phyloP scores from a whole-genome alignment of 1,140 invertebrate genomes.

The Drosophila funebris region DNA sequence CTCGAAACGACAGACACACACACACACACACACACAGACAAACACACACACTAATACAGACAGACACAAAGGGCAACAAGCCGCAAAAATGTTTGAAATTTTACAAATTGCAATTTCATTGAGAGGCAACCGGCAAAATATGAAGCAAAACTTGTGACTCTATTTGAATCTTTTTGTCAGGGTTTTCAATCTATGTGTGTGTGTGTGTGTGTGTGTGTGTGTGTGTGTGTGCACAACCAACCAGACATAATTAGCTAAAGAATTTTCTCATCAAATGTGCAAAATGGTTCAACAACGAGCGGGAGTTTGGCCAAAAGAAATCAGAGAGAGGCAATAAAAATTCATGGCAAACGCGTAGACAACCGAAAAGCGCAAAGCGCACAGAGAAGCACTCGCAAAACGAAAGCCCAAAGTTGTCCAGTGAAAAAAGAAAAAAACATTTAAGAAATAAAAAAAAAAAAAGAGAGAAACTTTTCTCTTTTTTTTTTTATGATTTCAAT shows the following conservation, averaged over 20 bases:
- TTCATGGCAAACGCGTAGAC: constrained; percentile 41
- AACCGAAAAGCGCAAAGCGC: constrained; percentile 40
- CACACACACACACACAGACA: constrained; percentile 8
- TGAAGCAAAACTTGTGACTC: constrained; percentile 59
- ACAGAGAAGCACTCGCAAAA: constrained; percentile 31
- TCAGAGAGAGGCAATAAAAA: constrained; percentile 60
- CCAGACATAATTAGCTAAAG: constrained; percentile 72
- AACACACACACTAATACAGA: neutral
- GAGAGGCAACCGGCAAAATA: constrained; percentile 56
- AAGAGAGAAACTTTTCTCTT: constrained; percentile 55
- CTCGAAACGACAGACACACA: constrained; percentile 31
- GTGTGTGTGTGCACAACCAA: constrained; percentile 60
- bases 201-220: constrained; percentile 6
- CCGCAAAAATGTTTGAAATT: constrained; percentile 69
- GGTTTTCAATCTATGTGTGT: neutral
- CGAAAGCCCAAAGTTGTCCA: constrained; percentile 60
- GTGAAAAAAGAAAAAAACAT: constrained; percentile 25
- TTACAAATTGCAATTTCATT: constrained; percentile 70
- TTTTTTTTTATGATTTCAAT: constrained; percentile 78
- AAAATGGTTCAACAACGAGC: constrained; percentile 54
- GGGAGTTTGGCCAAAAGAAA: neutral
- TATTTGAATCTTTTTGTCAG: constrained; percentile 38
- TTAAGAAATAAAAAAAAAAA: constrained; percentile 2
- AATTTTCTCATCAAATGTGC: constrained; percentile 78
- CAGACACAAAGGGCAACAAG: constrained; percentile 58